phyloP scores from a whole-genome alignment of 2,113 vertebrate genomes.

The Heterocephalus glaber region DNA sequence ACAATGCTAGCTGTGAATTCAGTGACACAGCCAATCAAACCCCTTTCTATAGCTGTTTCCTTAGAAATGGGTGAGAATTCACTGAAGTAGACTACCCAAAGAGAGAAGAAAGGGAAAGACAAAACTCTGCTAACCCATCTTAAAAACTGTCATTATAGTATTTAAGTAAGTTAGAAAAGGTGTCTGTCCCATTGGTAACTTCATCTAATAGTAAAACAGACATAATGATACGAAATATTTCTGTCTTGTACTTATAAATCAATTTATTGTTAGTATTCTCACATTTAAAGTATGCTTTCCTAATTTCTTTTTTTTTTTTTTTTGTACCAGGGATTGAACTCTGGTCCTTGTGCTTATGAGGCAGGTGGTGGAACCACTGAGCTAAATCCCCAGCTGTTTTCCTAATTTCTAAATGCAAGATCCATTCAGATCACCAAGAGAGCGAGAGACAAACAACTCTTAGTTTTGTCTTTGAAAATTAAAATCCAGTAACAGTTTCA shows the following conservation, averaged over 20 bases:
- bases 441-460: background rate
- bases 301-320: too few relatives aligned
- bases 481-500: conserved; percentile 21
- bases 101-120: background rate
- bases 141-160: background rate
- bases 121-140: background rate
- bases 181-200: background rate
- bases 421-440: background rate
- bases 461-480: conserved; percentile 37
- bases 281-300: conserved; percentile 23
- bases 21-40: background rate
- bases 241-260: background rate
- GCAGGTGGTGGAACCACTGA: too few relatives aligned
- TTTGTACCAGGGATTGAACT: too few relatives aligned
- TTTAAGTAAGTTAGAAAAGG: background rate
- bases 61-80: background rate
- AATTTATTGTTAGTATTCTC: background rate
- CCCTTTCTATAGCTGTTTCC: conserved; percentile 47
- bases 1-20: background rate
- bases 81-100: background rate
- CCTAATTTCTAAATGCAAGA: background rate
- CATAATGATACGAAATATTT: background rate
- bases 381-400: too few relatives aligned
- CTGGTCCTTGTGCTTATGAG: too few relatives aligned
- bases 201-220: background rate